Percentiles rank a stretch among this genome's conserved stretches.
phyloP scores from a whole-genome alignment of 2,888 invertebrate species.

The Torymus aiolomorphi region DNA sequence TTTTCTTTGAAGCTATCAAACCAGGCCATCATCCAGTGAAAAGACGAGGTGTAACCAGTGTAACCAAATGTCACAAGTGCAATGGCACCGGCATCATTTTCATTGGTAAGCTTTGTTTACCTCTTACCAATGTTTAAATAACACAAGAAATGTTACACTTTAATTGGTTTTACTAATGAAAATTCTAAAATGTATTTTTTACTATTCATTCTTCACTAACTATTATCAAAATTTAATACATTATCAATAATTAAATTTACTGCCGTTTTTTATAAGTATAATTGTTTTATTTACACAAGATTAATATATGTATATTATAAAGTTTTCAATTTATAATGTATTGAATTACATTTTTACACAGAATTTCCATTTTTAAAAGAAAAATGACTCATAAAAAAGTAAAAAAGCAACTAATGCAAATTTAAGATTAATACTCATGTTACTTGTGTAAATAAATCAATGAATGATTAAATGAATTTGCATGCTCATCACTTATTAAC shows the following conservation, averaged over 20 bases:
- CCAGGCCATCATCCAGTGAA: constrained; percentile 85
- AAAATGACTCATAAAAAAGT: too few species aligned
- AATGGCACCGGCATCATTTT: constrained; percentile 92
- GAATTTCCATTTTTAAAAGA: too few species aligned
- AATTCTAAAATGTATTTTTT: too few species aligned
- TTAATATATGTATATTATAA: too few species aligned
- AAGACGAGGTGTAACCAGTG: constrained; percentile 87
- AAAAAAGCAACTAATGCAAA: background rate
- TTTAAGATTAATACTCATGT: constrained; percentile 29
- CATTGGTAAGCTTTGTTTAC: constrained; percentile 77
- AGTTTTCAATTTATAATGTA: too few species aligned
- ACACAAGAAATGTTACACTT: constrained; percentile 53
- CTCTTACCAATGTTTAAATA: constrained; percentile 32
- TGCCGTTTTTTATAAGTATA: too few species aligned
- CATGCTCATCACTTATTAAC: background rate
- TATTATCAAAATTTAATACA: too few species aligned
- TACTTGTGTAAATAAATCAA: constrained; percentile 28
- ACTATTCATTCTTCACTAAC: too few species aligned
- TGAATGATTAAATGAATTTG: background rate
- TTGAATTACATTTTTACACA: too few species aligned
- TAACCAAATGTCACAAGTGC: constrained; percentile 92
- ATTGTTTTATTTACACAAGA: too few species aligned
- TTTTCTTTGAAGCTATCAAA: constrained; percentile 70
- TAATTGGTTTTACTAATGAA: background rate
- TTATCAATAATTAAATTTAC: too few species aligned